A percentile compares a stretch with the other conserved stretches of the same genome.
These are phyloP conservation scores for Microtus oregoni DNA, from an alignment of 2,113 vertebrate species.

Conservation along the genomic window DNA sequence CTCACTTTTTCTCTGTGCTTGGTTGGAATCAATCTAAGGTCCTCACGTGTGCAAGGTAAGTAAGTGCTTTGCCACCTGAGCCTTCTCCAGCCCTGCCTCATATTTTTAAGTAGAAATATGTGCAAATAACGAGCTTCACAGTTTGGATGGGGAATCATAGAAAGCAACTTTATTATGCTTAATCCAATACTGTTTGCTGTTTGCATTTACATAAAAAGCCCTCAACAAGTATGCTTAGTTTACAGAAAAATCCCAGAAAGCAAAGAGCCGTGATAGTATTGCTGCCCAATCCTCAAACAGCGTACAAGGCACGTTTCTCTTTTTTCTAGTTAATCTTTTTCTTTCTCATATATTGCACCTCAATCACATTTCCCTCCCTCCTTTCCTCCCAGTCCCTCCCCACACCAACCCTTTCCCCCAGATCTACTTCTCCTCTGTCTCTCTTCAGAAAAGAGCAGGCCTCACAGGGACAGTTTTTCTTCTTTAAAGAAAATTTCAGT, in stretches of 20 bases:
- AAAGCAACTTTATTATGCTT: neutral
- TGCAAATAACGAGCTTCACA: neutral
- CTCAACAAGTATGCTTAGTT: neutral
- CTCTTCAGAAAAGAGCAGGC: neutral
- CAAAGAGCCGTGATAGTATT: neutral
- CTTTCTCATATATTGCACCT: neutral
- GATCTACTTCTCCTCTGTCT: neutral
- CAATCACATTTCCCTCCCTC: neutral
- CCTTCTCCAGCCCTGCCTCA: neutral
- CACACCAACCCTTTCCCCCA: neutral
- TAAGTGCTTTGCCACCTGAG: neutral
- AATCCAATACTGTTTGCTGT: neutral
- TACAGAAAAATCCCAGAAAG: slow-evolving; percentile 7
- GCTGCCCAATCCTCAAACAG: neutral
- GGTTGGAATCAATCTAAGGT: neutral
- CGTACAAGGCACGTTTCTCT: neutral
- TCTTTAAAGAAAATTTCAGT: slow-evolving; percentile 9
- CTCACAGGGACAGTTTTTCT: neutral
- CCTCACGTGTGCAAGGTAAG: neutral
- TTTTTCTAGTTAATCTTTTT: neutral
- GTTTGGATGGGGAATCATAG: neutral
- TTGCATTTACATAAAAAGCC: neutral
- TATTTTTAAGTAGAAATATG: neutral
- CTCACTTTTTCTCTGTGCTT: too few species aligned
- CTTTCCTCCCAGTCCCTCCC: neutral